Evolutionary conservation across 1,140 invertebrate genomes (phyloP).

Genomic region (Aphidius gifuensis): DNA sequence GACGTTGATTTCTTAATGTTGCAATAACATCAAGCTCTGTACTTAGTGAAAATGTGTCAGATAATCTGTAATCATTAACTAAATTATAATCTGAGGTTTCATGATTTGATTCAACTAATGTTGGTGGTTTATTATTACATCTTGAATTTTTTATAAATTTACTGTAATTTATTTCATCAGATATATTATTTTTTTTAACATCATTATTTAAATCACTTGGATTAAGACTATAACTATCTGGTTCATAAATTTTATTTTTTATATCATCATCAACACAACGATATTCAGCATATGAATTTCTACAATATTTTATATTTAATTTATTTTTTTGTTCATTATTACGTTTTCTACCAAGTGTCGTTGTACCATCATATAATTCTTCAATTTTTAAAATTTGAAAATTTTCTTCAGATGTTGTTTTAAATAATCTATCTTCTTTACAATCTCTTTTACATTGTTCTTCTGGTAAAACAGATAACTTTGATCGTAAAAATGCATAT

Average conservation of each 20-base stretch:
- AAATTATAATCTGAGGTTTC: conserved; percentile 15
- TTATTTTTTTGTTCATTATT: conserved; percentile 32
- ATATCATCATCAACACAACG: conserved; percentile 24
- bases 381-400: conserved; percentile 49
- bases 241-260: conserved; percentile 31
- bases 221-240: conserved; percentile 43
- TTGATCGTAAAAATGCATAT: conserved; percentile 74
- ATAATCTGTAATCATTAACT: conserved; percentile 35
- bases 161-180: conserved; percentile 31
- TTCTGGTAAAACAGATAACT: conserved; percentile 71
- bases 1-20: conserved; percentile 40
- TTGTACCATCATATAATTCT: conserved; percentile 45
- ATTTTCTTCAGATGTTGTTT: conserved; percentile 54
- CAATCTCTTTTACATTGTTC: conserved; percentile 56
- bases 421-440: conserved; percentile 49
- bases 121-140: background rate
- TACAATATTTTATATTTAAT: conserved; percentile 27
- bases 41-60: conserved; percentile 34
- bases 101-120: conserved; percentile 1
- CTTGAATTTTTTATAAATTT: background rate
- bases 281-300: conserved; percentile 43
- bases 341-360: conserved; percentile 46
- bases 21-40: conserved; percentile 38
- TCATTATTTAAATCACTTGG: conserved; percentile 38
- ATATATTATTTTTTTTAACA: conserved; percentile 20